Evolutionary conservation across 2,113 vertebrate genomes (phyloP).

Genomic region (Geococcyx californianus): DNA sequence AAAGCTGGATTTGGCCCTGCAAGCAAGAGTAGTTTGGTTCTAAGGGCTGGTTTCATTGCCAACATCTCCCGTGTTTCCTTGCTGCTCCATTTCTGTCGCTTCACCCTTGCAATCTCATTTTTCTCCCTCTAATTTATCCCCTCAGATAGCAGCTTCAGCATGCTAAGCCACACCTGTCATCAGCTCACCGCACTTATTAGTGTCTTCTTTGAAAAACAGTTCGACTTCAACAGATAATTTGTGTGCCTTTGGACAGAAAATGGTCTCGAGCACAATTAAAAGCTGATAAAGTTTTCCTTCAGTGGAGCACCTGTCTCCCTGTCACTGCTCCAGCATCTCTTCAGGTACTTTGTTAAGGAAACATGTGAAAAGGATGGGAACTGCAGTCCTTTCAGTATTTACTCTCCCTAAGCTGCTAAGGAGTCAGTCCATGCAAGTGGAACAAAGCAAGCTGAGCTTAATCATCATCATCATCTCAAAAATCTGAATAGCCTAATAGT

Average conservation of each 20-base stretch:
- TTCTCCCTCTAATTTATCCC: background rate
- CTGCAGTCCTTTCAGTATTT: background rate
- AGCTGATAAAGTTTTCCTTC: background rate
- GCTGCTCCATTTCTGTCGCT: background rate
- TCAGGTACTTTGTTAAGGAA: background rate
- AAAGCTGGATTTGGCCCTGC: background rate
- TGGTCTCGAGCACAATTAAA: background rate
- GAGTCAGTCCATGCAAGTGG: background rate
- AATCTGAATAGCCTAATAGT: fast-evolving
- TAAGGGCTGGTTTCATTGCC: background rate
- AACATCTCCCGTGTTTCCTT: background rate
- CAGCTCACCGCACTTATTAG: background rate
- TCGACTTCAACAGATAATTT: background rate
- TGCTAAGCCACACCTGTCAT: background rate
- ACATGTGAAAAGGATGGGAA: background rate
- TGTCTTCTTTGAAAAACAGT: background rate
- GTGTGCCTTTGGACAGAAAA: background rate
- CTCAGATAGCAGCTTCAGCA: background rate
- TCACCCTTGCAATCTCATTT: background rate
- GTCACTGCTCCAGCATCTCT: background rate
- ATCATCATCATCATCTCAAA: background rate
- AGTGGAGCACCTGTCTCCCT: background rate
- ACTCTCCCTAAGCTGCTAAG: background rate
- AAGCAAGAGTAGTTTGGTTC: background rate
- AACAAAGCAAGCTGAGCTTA: background rate